Base-by-base conservation (phyloP, 2,888 invertebrate genomes). In the Ornithoptera alexandrae region DNA sequence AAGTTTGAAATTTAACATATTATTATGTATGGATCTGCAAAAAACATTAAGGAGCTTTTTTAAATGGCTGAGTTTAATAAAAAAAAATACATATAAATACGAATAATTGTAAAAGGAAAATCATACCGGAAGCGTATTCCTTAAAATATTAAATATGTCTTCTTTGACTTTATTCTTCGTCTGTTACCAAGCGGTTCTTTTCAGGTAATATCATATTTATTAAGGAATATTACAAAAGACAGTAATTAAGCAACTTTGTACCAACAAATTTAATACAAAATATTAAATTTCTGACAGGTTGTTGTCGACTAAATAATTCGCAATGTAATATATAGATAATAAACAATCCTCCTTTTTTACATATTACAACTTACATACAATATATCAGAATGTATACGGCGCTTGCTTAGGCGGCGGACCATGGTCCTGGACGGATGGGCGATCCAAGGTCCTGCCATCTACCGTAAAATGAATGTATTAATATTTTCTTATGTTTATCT, bases 101-200 rank as follows among this genome's bases (percentile, higher is more conserved):
- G 20, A 1, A 20, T 6, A n/a, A 6, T 57, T 8, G 20, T 20
- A 6, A 3, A 20, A 39, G 10, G 5, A 5, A 62, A 62, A 62
- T 57, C 42, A 68, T 57, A 42, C 42, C 17, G 46, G n/a, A 68
- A 57, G 18, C 20, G 20, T 20, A n/a, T 22, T n/a, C 15, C 30
- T 68, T 36, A 30, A 10, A 22, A 57, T 42, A 70, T 62, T 59
- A 67, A 78, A 72, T 71, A 83, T 82, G 81, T 77, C 78, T 72
- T 58, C 76, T n/a, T 53, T 53, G 18, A n/a, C 53, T 53, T 53
- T 53, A 12, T 17, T 53, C 1, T 53, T 53, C n/a, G 5, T 53
- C 18, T 53, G 53, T 15, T 18, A 18, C 53, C 53, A 53, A 53
- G 18, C n/a, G 12, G 17, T 53, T 12, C n/a, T 53, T 39, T 39